These are phyloP conservation scores for Atethmia centrago DNA, from an alignment of 2,888 invertebrate species.

Conservation along the genomic window DNA sequence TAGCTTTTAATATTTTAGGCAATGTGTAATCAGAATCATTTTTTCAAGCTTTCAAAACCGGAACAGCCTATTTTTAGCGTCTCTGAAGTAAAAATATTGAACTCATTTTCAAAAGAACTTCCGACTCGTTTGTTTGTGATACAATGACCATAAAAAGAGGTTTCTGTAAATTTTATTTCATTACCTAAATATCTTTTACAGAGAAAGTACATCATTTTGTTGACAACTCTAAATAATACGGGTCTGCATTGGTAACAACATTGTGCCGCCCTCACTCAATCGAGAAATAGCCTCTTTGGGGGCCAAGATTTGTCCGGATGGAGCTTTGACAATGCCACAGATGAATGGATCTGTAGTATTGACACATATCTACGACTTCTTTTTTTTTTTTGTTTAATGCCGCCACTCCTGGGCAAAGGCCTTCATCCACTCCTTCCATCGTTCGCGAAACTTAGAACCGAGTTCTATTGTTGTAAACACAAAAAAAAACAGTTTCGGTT, in stretches of 20 bases:
- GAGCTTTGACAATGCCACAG: slow-evolving; percentile 68
- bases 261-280: slow-evolving; percentile 80
- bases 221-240: slow-evolving; percentile 42
- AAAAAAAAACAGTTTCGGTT: no score
- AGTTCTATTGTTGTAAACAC: no score
- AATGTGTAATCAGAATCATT: background rate
- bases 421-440: no score
- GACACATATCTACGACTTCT: no score
- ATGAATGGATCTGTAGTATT: slow-evolving; percentile 50
- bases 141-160: background rate
- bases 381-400: no score
- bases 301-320: slow-evolving; percentile 80
- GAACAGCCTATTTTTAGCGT: background rate
- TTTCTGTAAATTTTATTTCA: background rate
- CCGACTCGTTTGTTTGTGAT: background rate
- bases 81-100: background rate
- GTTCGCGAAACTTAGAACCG: no score
- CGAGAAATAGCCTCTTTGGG: slow-evolving; percentile 84
- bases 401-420: no score
- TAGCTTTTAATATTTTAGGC: background rate
- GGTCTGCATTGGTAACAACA: slow-evolving; percentile 58
- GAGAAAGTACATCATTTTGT: slow-evolving; percentile 41
- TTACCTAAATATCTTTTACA: slow-evolving; percentile 37
- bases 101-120: background rate
- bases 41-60: background rate